Evolutionary conservation across 2,797 vertebrate species (phyloP), one percentile per base, ranked within the genome.

Genomic region (Peromyscus nudipes): DNA sequence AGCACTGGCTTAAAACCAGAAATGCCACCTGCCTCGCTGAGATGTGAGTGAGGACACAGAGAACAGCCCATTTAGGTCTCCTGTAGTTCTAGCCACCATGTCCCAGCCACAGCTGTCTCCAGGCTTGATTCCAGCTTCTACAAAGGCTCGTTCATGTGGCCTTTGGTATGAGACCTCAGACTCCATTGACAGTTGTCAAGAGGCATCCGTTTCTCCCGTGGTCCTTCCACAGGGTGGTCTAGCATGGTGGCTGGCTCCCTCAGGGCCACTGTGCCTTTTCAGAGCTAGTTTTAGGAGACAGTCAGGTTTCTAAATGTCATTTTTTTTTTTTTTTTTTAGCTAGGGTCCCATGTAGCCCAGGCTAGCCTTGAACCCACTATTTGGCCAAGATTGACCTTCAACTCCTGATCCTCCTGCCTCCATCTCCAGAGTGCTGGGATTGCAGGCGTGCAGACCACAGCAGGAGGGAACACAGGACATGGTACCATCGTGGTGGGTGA

Each of bases 1-100:
- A 14, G 16, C 0, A 29, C 67, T 37, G 55, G n/a, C 75, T 62
- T 62, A 37, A 83, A 71, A n/a, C 4, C 3, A 43, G 77, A 76
- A 31, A 4, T 12, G 1, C 1, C 0, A 0, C 3, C 13, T 29
- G 11, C 55, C 46, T 37, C 13, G 1, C 4, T 12, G 34, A 23
- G 31, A 21, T 77, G 43, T 79, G 73, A 34, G 7, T 46, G 34
- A 43, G 86, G 37, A n/a, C 27, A 14, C 2, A 29, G 14, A 14
- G 17, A n/a, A 10, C 64, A 60, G 55, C 46, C 10, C 21, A 10
- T 57, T 16, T 13, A 25, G 1, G 75, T 17, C 8, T 49, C 25
- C 9, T 4, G 9, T 0, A 1, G 52, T 1, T 13, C 52, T 6
- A 34, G 31, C 13, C 12, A 1, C 1, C 0, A 13, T 49, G 25